Base-by-base conservation (phyloP, 1,140 invertebrate species). In the Leptonema lineaticorne region DNA sequence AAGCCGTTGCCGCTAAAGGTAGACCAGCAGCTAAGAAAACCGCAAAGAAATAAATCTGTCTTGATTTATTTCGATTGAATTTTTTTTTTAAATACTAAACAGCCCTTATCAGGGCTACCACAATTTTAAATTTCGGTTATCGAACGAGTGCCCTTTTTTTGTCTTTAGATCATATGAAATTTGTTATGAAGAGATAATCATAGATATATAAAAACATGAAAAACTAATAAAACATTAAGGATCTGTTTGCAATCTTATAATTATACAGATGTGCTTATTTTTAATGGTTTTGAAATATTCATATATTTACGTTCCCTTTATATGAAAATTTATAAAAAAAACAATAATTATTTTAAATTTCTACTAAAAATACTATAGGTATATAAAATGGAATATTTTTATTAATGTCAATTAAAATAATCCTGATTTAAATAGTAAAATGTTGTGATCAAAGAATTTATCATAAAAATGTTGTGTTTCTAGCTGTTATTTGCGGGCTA, bases 91-190 rank as follows among this genome's bases (percentile, higher is more conserved):
- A 30, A 46, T 24, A 30, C 28, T 46, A 69, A 69, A 69, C 28
- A 64, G 68, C 68, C 68, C 68, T 69, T 69, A 56, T 69, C 62
- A 69, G 68, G 68, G 68, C 68, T 64, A 65, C 62, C 50, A 67
- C 14, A 45, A 14, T 24, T 3, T 41, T 59, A 16, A 8, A 53
- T 26, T 24, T 26, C 2, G 50, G 3, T 9, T 9, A 9, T 7
- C 41, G 41, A 8, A 46, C 16, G 6, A 16, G 4, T 50, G 20
- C 30, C 11, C 5, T 33, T 11, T 33, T 33, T 33, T 6, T 11
- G 5, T 41, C 11, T 2, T 41, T 41, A 14, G 37, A 41, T 11
- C 16, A 9, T 14, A 14, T 16, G 9, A 41, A 41, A 33, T 33
- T 5, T 33, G 30, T 11, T n/a, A n/a, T n/a, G n/a, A n/a, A n/a